Evolutionary conservation across 2,888 invertebrate genomes (phyloP).

Genomic region (Drosophila nigricruria): DNA sequence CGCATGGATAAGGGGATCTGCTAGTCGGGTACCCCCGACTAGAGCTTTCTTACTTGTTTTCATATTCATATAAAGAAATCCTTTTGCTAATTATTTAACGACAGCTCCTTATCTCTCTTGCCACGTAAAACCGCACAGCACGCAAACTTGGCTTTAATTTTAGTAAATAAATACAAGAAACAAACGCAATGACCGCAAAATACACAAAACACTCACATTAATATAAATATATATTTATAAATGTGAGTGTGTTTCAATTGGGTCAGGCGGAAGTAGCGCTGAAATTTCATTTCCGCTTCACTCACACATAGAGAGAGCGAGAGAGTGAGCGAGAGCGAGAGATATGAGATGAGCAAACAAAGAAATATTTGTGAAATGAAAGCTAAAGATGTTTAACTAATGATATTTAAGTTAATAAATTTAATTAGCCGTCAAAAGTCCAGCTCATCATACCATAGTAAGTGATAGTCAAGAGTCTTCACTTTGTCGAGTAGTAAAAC

Average conservation of each 20-base stretch:
- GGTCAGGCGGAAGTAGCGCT: slow-evolving; percentile 61
- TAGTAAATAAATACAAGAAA: slow-evolving; percentile 23
- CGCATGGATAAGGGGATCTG: too few relatives aligned
- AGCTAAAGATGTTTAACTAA: too few relatives aligned
- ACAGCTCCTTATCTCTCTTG: background rate
- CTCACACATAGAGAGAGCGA: slow-evolving; percentile 12
- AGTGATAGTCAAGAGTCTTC: background rate
- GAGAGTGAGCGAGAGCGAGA: background rate
- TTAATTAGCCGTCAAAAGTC: background rate
- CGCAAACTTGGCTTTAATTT: slow-evolving; percentile 11
- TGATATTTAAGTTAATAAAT: background rate
- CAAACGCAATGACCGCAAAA: slow-evolving; percentile 8
- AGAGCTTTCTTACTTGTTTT: too few relatives aligned
- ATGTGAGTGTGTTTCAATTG: slow-evolving; percentile 28
- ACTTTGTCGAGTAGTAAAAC: background rate
- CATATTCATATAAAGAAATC: background rate
- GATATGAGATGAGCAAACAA: background rate
- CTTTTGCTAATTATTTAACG: slow-evolving; percentile 12
- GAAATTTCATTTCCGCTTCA: slow-evolving; percentile 63
- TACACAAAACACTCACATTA: background rate
- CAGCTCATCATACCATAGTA: background rate
- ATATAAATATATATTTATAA: background rate
- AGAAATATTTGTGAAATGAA: background rate
- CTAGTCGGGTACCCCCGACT: too few relatives aligned
- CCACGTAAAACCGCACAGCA: background rate